Evolutionary conservation across 2,888 invertebrate species (phyloP).

Genomic region (Yponomeuta plumbellus): DNA sequence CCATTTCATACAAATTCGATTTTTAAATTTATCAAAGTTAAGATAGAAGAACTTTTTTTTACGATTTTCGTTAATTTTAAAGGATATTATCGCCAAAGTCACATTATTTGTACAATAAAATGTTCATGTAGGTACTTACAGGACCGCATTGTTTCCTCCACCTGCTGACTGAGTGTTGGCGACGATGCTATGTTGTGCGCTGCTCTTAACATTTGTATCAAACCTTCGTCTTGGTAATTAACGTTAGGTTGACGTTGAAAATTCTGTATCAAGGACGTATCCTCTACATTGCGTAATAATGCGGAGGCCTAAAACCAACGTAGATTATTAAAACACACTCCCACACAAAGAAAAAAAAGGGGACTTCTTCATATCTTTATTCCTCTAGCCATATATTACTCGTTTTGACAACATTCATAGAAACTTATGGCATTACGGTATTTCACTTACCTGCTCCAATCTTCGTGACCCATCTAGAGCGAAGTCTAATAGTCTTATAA

Average conservation of each 20-base stretch:
- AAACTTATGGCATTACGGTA: not conserved
- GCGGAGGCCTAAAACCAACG: not conserved
- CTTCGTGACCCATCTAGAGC: not conserved
- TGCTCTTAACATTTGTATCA: not conserved
- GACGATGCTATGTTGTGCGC: not conserved
- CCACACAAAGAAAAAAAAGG: not conserved
- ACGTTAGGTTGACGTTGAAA: not conserved
- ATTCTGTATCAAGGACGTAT: slow-evolving; percentile 3
- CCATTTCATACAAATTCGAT: too few species aligned
- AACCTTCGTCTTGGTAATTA: not conserved
- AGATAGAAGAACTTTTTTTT: too few species aligned
- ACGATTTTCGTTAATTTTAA: too few species aligned
- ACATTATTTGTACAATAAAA: not conserved
- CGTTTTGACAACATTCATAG: not conserved
- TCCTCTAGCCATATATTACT: not conserved
- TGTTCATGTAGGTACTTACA: not conserved
- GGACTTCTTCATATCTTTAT: too few species aligned
- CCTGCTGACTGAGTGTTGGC: not conserved
- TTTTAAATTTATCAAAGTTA: too few species aligned
- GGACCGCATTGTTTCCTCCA: not conserved
- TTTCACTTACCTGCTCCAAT: not conserved
- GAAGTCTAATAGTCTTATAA: not conserved
- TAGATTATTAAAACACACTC: not conserved
- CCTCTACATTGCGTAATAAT: not conserved
- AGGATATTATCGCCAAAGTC: not conserved